Evolutionary conservation across 2,888 invertebrate species (phyloP), one percentile per base, ranked within the genome.

Genomic region (Mimachlamys varia): DNA sequence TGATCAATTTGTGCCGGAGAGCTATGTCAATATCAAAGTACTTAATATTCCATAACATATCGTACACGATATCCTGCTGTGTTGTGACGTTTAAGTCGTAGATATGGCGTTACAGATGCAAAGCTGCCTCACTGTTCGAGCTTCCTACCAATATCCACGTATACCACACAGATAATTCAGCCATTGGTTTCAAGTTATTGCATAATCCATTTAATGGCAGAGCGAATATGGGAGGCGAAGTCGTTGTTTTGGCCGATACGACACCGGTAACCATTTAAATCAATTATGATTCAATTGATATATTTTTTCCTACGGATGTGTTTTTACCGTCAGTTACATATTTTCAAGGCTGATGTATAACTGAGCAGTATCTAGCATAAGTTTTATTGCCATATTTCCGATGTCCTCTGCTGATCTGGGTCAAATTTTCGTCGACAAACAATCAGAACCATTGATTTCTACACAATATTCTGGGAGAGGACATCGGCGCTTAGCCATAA

Each of bases 11-110:
- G 33, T 27, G 27, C 33, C 27, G 76, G 33, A 22, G 10, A 62
- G 22, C n/a, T 62, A 76, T 76, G 76, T 76, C 33, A 33, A 76
- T 76, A 76, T 76, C 76, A 76, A 76, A 76, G 33, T 76, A 27
- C 76, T 27, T 33, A 33, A 12, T 76, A 22, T 27, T 33, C 27
- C 33, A 76, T 76, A 76, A 76, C 76, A 76, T 0, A 62, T 17
- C 62, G 62, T 62, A 62, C 62, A 62, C n/a, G 62, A 62, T 76
- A 76, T 33, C 33, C 27, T 76, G 2, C 33, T 33, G 76, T 22
- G 33, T 33, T 33, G 22, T 22, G 76, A 15, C 33, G 22, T 76
- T 33, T 2, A 7, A 22, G 62, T 62, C 62, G 62, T 62, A 62
- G 22, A 62, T 76, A 33, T 76, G 12, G 76, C 7, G 76, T 76